Evolutionary conservation across 2,888 invertebrate species (phyloP).

Genomic region (Hydriomena furcata): DNA sequence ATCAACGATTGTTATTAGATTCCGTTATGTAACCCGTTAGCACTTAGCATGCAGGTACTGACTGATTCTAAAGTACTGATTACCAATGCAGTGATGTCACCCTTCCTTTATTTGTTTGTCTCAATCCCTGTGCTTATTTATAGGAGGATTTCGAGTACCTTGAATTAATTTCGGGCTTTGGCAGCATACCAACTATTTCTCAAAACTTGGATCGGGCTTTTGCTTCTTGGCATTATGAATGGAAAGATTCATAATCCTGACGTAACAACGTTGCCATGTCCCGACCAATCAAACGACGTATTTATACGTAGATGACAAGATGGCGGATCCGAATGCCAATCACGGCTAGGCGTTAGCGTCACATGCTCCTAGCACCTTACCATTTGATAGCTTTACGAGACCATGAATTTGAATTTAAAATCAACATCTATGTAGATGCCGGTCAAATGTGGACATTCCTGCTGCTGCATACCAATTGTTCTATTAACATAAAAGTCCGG

Average conservation of each 20-base stretch:
- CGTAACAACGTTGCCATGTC: constrained; percentile 44
- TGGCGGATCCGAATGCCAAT: constrained; percentile 74
- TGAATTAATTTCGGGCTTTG: constrained; percentile 30
- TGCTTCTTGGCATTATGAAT: constrained; percentile 45
- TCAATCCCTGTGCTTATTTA: constrained; percentile 28
- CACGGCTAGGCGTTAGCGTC: constrained; percentile 68
- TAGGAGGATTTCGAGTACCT: constrained; percentile 28
- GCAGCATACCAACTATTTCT: constrained; percentile 23
- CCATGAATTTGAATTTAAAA: constrained; percentile 81
- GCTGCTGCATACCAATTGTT: constrained; percentile 76
- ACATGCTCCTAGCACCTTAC: constrained; percentile 72
- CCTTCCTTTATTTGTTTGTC: constrained; percentile 35
- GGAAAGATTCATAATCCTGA: constrained; percentile 55
- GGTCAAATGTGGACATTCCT: constrained; percentile 80
- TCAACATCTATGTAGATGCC: constrained; percentile 76
- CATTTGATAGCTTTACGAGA: constrained; percentile 81
- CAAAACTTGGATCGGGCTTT: constrained; percentile 20
- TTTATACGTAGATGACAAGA: constrained; percentile 62
- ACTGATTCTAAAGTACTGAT: constrained; percentile 35
- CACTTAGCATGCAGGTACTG: constrained; percentile 34
- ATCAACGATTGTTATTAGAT: constrained; percentile 28
- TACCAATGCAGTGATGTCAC: constrained; percentile 39
- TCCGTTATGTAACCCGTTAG: constrained; percentile 37
- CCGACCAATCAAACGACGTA: constrained; percentile 54
- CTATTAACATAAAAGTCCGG: constrained; percentile 80